Evolutionary conservation across 23 tunicate species (phyloP), one percentile per base, ranked within the genome.

Genomic region (Corella eumyota): DNA sequence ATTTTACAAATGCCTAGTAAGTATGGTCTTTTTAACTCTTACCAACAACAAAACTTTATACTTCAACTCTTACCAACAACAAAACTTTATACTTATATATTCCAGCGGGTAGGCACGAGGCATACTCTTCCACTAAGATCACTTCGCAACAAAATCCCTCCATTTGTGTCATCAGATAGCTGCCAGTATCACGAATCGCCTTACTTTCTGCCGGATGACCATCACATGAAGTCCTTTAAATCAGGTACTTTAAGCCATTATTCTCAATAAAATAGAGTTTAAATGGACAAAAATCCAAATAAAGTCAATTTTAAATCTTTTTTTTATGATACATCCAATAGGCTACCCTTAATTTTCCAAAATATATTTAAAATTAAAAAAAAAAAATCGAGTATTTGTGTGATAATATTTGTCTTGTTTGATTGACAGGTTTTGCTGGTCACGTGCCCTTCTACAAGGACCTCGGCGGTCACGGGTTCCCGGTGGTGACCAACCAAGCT

Each of bases 381-480:
- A 44, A 44, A 44, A 11, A 11, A 11, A 44, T 11, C 11, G 48
- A 15, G 15, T 11, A 44, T 44, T 11, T 11, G 15, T 44, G 15
- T 44, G 48, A 44, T 15, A 44, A 15, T 44, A 11, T 44, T 15
- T 44, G 11, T 15, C 48, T 11, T 44, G 15, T 15, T 11, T 44
- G 15, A 11, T 45, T 32, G 49, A 27, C 73, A 86, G 95, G 95
- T 7, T 86, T 70, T 56, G 85, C 86, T 24, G 95, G 95, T 26
- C 95, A 86, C 66, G 85, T 86, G 25, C 95, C 95, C 7, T 85
- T 77, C 50, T 86, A 77, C 75, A 77, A 86, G 56, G 85, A 86
- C 50, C 58, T 77, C 36, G 79, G 90, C 11, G 95, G 95, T 13
- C 71, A 72, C 56, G 84, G 80, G 29, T 86, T 61, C 48, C 80